Conservation (phyloP, 2,797 vertebrate species). For the Neosalanx taihuensis region DNA sequence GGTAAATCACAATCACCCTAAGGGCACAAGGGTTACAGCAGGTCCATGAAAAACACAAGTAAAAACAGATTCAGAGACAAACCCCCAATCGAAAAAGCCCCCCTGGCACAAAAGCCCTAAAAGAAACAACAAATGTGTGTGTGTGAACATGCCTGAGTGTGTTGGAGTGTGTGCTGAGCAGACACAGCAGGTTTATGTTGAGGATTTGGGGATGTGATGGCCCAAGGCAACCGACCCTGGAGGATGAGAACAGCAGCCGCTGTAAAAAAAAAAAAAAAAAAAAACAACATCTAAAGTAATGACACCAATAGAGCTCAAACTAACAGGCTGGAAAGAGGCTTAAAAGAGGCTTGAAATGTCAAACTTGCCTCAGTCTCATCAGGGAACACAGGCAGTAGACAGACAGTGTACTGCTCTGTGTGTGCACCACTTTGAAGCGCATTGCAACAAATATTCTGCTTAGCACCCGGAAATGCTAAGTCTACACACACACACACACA, state of each 20-base stretch:
- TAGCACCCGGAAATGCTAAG: too few relatives aligned
- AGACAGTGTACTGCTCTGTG: neutral
- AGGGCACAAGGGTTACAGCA: too few relatives aligned
- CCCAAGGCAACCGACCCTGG: conserved; percentile 13
- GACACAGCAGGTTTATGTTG: conserved; percentile 26
- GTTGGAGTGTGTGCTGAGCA: conserved; percentile 9
- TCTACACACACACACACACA: too few relatives aligned
- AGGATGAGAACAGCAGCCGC: conserved; percentile 37
- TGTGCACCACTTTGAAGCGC: neutral
- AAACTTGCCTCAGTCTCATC: conserved; percentile 19
- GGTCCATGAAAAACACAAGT: neutral
- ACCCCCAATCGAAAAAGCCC: neutral
- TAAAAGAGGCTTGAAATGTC: conserved; percentile 27
- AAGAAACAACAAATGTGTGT: neutral
- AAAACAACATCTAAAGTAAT: conserved; percentile 1
- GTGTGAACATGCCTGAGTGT: neutral
- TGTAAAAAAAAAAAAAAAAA: neutral
- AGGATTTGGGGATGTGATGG: conserved; percentile 12
- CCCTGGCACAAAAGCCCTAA: neutral
- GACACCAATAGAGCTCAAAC: conserved; percentile 21
- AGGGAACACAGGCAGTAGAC: neutral
- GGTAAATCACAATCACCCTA: too few relatives aligned
- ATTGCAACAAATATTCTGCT: too few relatives aligned
- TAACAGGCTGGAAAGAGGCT: conserved; percentile 32
- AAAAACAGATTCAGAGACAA: neutral